These are phyloP conservation scores for Meghimatium bilineatum DNA, from an alignment of 2,888 invertebrate species.

Conservation along the genomic window DNA sequence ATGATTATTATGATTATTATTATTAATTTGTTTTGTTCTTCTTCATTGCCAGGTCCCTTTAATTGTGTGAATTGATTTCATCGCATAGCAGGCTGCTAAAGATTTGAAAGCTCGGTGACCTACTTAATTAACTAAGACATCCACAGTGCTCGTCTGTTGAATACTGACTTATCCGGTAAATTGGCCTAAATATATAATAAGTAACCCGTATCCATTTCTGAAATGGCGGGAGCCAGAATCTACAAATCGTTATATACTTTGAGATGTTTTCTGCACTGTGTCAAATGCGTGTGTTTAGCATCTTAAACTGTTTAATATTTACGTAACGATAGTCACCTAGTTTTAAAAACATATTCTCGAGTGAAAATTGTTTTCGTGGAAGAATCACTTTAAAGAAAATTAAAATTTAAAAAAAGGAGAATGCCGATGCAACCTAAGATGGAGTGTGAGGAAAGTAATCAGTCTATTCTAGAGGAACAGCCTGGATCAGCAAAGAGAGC, in stretches of 20 bases:
- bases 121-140: too few relatives aligned
- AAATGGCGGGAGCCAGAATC: conserved; percentile 20
- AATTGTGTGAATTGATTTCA: too few relatives aligned
- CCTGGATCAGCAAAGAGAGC: conserved; percentile 35
- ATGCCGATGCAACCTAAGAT: conserved; percentile 23
- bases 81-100: too few relatives aligned
- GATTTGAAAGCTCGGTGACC: neutral
- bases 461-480: conserved; percentile 31
- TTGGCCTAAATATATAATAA: neutral
- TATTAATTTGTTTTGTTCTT: too few relatives aligned
- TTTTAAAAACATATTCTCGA: neutral
- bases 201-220: neutral
- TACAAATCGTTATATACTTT: conserved; percentile 37
- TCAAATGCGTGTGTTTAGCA: conserved; percentile 43
- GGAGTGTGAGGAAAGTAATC: conserved; percentile 40
- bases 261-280: conserved; percentile 44
- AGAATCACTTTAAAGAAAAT: neutral
- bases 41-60: too few relatives aligned
- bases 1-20: too few relatives aligned
- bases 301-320: neutral
- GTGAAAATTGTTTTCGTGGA: neutral
- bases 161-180: neutral
- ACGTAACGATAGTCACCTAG: neutral
- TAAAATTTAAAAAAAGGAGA: too few relatives aligned
- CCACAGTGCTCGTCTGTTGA: neutral